Evolutionary conservation across 2,113 vertebrate species (phyloP).

Genomic region (Aix galericulata): DNA sequence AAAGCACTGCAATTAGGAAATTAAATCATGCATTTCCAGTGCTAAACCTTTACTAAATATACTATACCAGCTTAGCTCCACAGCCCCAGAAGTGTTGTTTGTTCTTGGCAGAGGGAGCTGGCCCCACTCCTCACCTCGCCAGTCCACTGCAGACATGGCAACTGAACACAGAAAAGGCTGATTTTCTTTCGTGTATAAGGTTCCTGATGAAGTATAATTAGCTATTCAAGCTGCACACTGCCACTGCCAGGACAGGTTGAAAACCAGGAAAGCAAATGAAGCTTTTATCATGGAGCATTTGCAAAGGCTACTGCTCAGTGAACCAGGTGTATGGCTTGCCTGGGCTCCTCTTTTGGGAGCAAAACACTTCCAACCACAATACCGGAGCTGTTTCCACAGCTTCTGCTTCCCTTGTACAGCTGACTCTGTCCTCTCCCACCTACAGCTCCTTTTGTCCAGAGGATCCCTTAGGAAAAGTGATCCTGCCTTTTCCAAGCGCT

Average conservation of each 20-base stretch:
- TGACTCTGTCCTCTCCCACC: not conserved
- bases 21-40: not conserved
- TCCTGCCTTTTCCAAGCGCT: not conserved
- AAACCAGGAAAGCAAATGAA: not conserved
- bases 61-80: not conserved
- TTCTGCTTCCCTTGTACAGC: not conserved
- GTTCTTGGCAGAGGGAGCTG: constrained; percentile 3
- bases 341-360: too few relatives aligned
- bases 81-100: not conserved
- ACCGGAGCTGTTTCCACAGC: not conserved
- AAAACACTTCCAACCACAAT: not conserved
- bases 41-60: not conserved
- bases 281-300: not conserved
- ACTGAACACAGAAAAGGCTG: not conserved
- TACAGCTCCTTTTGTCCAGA: not conserved
- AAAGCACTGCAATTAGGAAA: not conserved
- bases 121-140: not conserved
- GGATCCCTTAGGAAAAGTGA: not conserved
- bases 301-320: not conserved
- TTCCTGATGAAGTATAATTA: not conserved
- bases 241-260: not conserved
- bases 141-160: not conserved
- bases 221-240: not conserved
- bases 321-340: not conserved
- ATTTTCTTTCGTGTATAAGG: not conserved